phyloP scores from a whole-genome alignment of 2,888 invertebrate species.

The Eristalis intricaria region DNA sequence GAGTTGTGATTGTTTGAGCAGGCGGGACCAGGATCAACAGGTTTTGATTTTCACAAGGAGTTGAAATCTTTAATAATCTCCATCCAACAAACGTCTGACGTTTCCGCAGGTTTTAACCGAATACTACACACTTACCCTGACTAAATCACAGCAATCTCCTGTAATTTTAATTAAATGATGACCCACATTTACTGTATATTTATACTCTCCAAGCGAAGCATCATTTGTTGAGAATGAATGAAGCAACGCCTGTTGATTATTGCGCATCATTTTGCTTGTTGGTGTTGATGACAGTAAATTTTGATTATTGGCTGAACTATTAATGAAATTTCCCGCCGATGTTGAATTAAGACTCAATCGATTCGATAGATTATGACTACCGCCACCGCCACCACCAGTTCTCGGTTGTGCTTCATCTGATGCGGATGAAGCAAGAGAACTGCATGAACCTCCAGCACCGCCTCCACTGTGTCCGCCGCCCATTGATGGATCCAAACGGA shows the following conservation, averaged over 20 bases:
- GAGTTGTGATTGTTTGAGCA: too few species aligned
- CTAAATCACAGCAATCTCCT: slow-evolving; percentile 91
- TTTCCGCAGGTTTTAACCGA: too few species aligned
- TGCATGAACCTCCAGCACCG: slow-evolving; percentile 85
- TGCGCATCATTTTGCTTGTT: slow-evolving; percentile 79
- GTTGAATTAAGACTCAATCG: slow-evolving; percentile 78
- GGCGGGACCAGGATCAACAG: too few species aligned
- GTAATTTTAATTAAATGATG: slow-evolving; percentile 92
- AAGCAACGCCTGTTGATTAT: slow-evolving; percentile 83
- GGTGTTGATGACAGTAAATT: slow-evolving; percentile 68
- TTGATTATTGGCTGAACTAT: slow-evolving; percentile 75
- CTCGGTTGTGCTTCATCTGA: slow-evolving; percentile 82
- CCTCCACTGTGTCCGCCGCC: slow-evolving; percentile 75
- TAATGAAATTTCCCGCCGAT: slow-evolving; percentile 79
- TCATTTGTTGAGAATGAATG: slow-evolving; percentile 93
- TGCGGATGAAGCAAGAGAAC: slow-evolving; percentile 89
- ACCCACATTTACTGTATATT: slow-evolving; percentile 93
- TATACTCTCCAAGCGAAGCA: slow-evolving; percentile 92
- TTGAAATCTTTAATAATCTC: too few species aligned
- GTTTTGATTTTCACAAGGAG: too few species aligned
- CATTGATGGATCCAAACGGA: slow-evolving; percentile 85
- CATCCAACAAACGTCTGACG: too few species aligned
- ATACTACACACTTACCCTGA: slow-evolving; percentile 85
- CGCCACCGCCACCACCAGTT: slow-evolving; percentile 73
- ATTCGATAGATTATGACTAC: slow-evolving; percentile 77